phyloP scores from a whole-genome alignment of 2,888 invertebrate species.

The Oscheius onirici region DNA sequence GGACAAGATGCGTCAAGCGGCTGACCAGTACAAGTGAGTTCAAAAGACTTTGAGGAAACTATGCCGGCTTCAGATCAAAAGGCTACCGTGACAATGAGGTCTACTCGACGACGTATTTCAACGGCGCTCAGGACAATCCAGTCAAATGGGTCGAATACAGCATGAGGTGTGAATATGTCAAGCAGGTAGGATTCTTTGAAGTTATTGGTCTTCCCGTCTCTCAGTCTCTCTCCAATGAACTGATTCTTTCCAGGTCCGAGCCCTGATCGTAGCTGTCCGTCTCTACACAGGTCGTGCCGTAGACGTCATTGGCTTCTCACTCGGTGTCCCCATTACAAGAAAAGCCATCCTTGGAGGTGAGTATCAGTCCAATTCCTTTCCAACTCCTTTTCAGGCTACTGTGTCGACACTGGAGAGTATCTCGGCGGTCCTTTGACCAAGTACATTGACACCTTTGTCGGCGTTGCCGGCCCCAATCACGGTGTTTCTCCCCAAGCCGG shows the following conservation, averaged over 20 bases:
- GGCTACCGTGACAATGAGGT: conserved; percentile 61
- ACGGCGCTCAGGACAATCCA: conserved; percentile 70
- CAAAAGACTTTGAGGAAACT: no score
- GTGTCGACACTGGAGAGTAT: conserved; percentile 68
- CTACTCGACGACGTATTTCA: conserved; percentile 70
- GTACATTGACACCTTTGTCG: conserved; percentile 68
- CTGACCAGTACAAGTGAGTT: conserved; percentile 53
- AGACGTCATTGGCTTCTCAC: conserved; percentile 69
- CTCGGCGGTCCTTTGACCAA: conserved; percentile 63
- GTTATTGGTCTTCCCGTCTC: no score
- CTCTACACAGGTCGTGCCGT: conserved; percentile 69
- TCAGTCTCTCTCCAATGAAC: no score
- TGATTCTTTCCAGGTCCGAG: conserved; percentile 56
- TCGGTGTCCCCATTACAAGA: conserved; percentile 68
- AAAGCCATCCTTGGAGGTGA: conserved; percentile 69
- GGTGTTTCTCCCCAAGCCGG: conserved; percentile 65
- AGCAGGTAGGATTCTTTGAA: no score
- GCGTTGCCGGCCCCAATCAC: conserved; percentile 70
- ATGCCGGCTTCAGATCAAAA: background rate
- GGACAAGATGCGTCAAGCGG: conserved; percentile 61
- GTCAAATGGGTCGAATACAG: conserved; percentile 69
- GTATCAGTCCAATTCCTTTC: conserved; percentile 14
- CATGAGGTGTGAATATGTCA: conserved; percentile 68
- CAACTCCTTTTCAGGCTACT: conserved; percentile 47
- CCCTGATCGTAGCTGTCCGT: conserved; percentile 69